phyloP scores from a whole-genome alignment of 2,888 invertebrate genomes.

The Coecobrya sp. region DNA sequence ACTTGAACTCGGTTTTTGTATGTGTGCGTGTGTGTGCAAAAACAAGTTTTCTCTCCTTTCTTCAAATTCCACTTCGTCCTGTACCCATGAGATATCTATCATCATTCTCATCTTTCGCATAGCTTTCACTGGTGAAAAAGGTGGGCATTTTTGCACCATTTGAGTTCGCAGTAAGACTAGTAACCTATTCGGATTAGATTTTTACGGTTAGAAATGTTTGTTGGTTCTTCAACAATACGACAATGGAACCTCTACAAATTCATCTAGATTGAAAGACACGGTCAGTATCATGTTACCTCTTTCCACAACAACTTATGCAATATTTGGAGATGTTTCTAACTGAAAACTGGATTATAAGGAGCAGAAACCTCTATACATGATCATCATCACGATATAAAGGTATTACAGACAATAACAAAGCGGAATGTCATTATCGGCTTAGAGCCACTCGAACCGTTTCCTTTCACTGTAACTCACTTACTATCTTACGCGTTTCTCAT shows the following conservation, averaged over 20 bases:
- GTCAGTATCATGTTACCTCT: no score
- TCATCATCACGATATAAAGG: neutral
- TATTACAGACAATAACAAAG: neutral
- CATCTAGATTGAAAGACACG: neutral
- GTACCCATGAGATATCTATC: slow-evolving; percentile 12
- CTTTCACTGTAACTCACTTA: neutral
- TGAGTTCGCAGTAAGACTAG: neutral
- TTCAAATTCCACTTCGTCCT: neutral
- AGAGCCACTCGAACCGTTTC: neutral
- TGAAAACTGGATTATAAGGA: neutral
- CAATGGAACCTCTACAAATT: neutral
- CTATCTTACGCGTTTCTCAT: no score
- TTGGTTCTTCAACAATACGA: neutral
- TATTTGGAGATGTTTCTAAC: neutral
- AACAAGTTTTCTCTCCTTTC: neutral
- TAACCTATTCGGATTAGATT: neutral
- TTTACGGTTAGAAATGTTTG: neutral
- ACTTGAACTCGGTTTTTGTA: neutral
- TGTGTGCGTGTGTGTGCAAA: neutral
- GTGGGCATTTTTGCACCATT: neutral
- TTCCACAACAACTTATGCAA: no score
- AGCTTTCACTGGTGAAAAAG: neutral
- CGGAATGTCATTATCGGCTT: slow-evolving; percentile 13
- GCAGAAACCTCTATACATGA: neutral
- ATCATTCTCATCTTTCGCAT: neutral